Evolutionary conservation across 2,797 vertebrate genomes (phyloP).

Genomic region (Eremophila alpestris): DNA sequence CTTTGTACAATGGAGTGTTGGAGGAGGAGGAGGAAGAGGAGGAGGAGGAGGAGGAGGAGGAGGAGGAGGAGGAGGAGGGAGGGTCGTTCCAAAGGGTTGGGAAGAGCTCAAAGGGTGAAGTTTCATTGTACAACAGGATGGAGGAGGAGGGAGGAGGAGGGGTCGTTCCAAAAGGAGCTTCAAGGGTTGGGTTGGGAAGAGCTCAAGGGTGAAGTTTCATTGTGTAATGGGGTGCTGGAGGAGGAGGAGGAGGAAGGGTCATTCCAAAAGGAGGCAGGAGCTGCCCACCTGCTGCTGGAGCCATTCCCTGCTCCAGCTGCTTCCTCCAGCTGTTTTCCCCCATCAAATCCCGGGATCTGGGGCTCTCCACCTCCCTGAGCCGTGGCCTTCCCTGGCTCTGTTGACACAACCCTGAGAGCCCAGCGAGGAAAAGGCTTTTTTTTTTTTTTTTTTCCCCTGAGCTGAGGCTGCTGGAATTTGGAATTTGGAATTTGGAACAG

Average conservation of each 20-base stretch:
- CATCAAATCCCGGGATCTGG: not conserved
- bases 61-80: too few relatives aligned
- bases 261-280: not conserved
- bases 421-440: conserved; percentile 1
- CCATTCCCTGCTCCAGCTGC: fast-evolving
- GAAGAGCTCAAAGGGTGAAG: too few relatives aligned
- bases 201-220: not conserved
- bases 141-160: too few relatives aligned
- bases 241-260: not conserved
- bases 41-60: not conserved
- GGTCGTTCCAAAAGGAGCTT: too few relatives aligned
- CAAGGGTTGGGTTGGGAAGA: not conserved
- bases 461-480: not conserved
- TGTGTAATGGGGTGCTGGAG: too few relatives aligned
- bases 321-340: not conserved
- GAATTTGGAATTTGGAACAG: not conserved
- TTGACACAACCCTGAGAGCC: not conserved
- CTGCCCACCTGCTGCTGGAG: not conserved
- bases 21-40: not conserved
- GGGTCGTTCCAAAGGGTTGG: too few relatives aligned
- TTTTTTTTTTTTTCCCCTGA: conserved; percentile 37
- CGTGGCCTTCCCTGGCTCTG: not conserved
- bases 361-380: not conserved
- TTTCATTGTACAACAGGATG: too few relatives aligned
- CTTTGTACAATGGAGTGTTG: too few relatives aligned